Conservation (phyloP, 2,797 vertebrate genomes). For the Etheostoma perlongum region DNA sequence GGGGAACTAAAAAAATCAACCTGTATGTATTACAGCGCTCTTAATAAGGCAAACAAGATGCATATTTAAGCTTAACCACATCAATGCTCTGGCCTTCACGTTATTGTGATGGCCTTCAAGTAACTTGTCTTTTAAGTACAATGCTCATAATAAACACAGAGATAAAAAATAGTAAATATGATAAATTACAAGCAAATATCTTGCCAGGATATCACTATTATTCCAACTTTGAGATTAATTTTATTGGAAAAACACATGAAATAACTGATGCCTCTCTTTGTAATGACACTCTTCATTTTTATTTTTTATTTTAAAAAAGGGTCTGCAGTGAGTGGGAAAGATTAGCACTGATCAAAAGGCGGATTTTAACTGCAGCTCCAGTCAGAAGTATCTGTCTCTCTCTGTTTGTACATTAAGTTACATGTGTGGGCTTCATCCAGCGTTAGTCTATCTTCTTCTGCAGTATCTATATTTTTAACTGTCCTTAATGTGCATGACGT, state of each 20-base stretch:
- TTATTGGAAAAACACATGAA: not conserved
- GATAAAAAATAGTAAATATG: not conserved
- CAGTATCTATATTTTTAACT: slow-evolving; percentile 65
- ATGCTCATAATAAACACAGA: not conserved
- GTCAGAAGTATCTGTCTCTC: slow-evolving; percentile 2
- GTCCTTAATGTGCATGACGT: slow-evolving; percentile 74
- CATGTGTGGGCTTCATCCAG: slow-evolving; percentile 35
- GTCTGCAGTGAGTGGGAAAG: slow-evolving; percentile 8
- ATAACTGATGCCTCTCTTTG: slow-evolving; percentile 16
- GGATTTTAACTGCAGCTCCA: slow-evolving; percentile 11
- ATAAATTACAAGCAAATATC: slow-evolving; percentile 10
- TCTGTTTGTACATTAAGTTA: slow-evolving; percentile 24
- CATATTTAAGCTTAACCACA: not conserved
- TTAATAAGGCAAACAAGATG: not conserved
- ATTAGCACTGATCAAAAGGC: slow-evolving; percentile 21
- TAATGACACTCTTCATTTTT: not conserved
- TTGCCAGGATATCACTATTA: not conserved
- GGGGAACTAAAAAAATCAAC: not conserved
- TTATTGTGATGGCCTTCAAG: not conserved
- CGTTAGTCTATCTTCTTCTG: slow-evolving; percentile 36
- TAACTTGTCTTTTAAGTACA: not conserved
- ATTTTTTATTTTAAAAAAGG: not conserved
- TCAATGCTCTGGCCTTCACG: not conserved
- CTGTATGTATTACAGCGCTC: not conserved
- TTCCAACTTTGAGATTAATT: not conserved